Percentiles rank a stretch among this genome's conserved stretches.
phyloP scores from a whole-genome alignment of 2,888 invertebrate genomes.

The Alentia gelatinosa region DNA sequence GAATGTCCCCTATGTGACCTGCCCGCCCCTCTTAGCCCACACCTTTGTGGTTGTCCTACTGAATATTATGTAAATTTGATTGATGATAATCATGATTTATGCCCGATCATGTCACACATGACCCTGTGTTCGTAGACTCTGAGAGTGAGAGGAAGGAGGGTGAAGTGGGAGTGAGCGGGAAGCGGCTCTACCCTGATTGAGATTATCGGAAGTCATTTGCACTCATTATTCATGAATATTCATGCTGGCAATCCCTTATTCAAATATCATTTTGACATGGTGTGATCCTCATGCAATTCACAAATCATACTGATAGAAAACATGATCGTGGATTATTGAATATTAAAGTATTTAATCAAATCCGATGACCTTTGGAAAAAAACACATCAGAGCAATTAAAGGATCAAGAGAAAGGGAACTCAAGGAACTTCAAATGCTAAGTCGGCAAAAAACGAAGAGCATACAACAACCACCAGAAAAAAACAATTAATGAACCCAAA shows the following conservation, averaged over 20 bases:
- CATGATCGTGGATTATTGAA: too few species aligned
- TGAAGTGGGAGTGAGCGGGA: not conserved
- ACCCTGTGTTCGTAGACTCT: not conserved
- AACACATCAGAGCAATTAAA: too few species aligned
- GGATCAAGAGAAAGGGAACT: too few species aligned
- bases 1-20: not conserved
- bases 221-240: not conserved
- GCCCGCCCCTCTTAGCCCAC: not conserved
- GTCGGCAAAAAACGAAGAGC: too few species aligned
- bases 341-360: too few species aligned
- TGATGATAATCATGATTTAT: not conserved
- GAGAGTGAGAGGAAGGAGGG: not conserved
- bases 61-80: constrained; percentile 2
- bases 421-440: too few species aligned
- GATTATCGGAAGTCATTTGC: not conserved
- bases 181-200: not conserved
- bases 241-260: not conserved
- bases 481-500: too few species aligned
- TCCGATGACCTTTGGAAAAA: too few species aligned
- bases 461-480: too few species aligned
- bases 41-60: constrained; percentile 5
- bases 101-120: not conserved
- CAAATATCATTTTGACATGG: not conserved
- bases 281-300: not conserved
- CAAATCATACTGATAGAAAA: not conserved